These are phyloP conservation scores for Hemistola chrysoprasaria DNA, from an alignment of 2,888 invertebrate genomes.

Conservation along the genomic window DNA sequence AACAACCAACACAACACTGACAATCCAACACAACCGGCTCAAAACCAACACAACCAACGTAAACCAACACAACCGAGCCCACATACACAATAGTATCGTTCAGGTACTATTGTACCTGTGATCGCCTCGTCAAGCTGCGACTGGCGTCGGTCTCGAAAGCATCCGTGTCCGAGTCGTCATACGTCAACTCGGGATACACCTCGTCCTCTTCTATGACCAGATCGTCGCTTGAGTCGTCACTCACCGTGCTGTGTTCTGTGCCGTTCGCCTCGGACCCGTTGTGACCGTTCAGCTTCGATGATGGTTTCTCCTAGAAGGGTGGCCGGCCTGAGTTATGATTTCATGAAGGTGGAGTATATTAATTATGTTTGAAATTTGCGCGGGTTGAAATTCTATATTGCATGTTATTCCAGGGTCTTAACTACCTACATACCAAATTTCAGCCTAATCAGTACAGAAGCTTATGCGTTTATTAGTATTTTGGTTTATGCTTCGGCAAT, in stretches of 20 bases:
- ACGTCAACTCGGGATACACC: slow-evolving; percentile 73
- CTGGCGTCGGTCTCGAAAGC: slow-evolving; percentile 51
- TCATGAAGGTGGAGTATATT: background rate
- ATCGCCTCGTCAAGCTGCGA: slow-evolving; percentile 66
- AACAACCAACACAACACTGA: too few species aligned
- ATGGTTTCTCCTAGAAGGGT: slow-evolving; percentile 50
- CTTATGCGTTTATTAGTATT: too few species aligned
- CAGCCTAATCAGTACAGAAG: too few species aligned
- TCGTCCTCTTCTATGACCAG: slow-evolving; percentile 63
- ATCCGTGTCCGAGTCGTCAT: slow-evolving; percentile 65
- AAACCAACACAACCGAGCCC: slow-evolving; percentile 19
- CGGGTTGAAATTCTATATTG: too few species aligned
- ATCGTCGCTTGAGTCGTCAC: slow-evolving; percentile 54
- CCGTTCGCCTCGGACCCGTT: slow-evolving; percentile 48
- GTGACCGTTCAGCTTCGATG: slow-evolving; percentile 37
- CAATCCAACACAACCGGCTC: background rate
- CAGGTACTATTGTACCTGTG: slow-evolving; percentile 57
- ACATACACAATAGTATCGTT: slow-evolving; percentile 32
- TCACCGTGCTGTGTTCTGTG: slow-evolving; percentile 55
- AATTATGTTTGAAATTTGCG: too few species aligned
- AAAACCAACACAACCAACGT: background rate
- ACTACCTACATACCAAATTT: too few species aligned
- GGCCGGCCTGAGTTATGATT: background rate
- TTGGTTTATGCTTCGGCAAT: too few species aligned
- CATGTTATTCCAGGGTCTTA: too few species aligned